Conservation (phyloP, 1,140 invertebrate species). For the Drosophila nikananu region DNA sequence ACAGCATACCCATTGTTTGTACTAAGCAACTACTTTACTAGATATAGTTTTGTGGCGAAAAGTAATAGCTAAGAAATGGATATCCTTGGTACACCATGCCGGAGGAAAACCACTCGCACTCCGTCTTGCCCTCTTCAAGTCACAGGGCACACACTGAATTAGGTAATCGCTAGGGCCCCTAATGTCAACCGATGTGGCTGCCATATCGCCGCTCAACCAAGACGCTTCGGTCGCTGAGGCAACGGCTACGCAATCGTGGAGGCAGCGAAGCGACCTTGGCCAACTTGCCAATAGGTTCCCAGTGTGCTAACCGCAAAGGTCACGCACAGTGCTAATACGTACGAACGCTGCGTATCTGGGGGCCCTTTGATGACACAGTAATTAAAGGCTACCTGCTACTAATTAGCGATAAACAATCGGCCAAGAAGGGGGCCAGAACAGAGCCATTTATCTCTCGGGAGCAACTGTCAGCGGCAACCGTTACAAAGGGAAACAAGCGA, state of each 20-base stretch:
- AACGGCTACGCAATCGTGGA: conserved; percentile 27
- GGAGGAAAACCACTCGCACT: neutral
- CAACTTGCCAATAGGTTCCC: conserved; percentile 71
- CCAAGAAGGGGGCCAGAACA: conserved; percentile 38
- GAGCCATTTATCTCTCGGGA: conserved; percentile 59
- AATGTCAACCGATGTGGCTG: conserved; percentile 23
- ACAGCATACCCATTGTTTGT: neutral
- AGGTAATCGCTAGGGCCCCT: conserved; percentile 27
- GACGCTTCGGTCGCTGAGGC: conserved; percentile 50
- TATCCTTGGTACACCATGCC: neutral
- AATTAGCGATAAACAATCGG: conserved; percentile 52
- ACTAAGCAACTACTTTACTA: neutral
- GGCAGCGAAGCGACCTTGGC: conserved; percentile 55
- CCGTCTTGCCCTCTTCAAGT: neutral
- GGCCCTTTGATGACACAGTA: conserved; percentile 46
- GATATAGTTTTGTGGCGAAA: neutral
- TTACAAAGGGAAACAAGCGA: conserved; percentile 59
- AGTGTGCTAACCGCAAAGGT: conserved; percentile 59
- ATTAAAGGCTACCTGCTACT: conserved; percentile 52
- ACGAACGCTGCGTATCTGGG: conserved; percentile 3
- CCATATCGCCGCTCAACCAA: conserved; percentile 65
- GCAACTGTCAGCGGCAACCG: conserved; percentile 24
- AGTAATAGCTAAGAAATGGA: neutral
- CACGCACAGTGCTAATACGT: conserved; percentile 38
- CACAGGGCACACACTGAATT: conserved; percentile 29